Conservation (phyloP, 1,140 invertebrate genomes). For the Tetraneura akinire region DNA sequence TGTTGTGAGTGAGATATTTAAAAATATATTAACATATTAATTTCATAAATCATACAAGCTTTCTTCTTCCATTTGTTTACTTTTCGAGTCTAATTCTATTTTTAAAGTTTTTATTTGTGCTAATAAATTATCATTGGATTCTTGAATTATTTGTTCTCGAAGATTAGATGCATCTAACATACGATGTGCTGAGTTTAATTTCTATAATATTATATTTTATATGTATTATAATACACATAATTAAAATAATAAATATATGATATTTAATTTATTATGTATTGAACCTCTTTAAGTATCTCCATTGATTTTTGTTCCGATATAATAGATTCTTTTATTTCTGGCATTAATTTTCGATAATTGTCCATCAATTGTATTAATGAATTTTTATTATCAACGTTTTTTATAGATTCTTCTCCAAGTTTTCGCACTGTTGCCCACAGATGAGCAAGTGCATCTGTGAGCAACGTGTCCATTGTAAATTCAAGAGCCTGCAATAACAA, state of each 20-base stretch:
- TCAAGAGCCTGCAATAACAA: constrained; percentile 15
- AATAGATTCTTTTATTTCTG: constrained; percentile 43
- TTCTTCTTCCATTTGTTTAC: constrained; percentile 49
- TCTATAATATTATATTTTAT: background rate
- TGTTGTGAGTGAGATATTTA: no score
- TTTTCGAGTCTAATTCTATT: constrained; percentile 21
- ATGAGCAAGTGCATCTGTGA: constrained; percentile 27
- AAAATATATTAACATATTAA: background rate
- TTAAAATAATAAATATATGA: background rate
- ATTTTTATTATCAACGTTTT: constrained; percentile 5
- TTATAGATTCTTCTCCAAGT: constrained; percentile 14
- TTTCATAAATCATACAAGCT: background rate
- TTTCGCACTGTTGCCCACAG: constrained; percentile 15
- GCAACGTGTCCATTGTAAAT: background rate
- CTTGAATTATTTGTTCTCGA: constrained; percentile 39
- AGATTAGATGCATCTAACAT: constrained; percentile 34
- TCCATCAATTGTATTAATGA: background rate
- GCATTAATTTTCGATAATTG: constrained; percentile 31
- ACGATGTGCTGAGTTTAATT: constrained; percentile 6
- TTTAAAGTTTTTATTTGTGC: constrained; percentile 44
- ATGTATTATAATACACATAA: no score
- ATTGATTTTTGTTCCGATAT: constrained; percentile 8
- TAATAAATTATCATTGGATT: constrained; percentile 43
- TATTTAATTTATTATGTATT: no score
- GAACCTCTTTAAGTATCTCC: constrained; percentile 26